Conservation (phyloP, 2,113 vertebrate genomes). For the Cryptotis parvus region DNA sequence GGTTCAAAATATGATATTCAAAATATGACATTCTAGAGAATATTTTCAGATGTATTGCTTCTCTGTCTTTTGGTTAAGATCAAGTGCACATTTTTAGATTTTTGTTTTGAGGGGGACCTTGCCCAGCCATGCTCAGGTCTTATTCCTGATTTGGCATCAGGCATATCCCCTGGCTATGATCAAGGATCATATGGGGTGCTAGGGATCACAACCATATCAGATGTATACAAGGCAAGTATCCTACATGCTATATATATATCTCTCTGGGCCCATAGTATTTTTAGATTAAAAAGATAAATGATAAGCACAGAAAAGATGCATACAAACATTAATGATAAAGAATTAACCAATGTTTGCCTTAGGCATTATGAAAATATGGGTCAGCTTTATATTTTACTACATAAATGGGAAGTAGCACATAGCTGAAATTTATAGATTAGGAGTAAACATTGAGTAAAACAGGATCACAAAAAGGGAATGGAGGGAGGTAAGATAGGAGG, state of each 20-base stretch:
- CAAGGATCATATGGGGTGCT: no score
- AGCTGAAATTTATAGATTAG: not conserved
- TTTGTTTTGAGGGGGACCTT: no score
- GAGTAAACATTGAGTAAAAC: not conserved
- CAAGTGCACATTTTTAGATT: no score
- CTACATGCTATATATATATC: no score
- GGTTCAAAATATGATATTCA: slow-evolving; percentile 13
- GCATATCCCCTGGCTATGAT: no score
- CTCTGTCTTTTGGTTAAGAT: no score
- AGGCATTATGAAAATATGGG: slow-evolving; percentile 6
- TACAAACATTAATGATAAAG: not conserved
- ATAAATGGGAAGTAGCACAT: not conserved
- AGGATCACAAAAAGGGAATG: not conserved
- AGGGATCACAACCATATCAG: no score
- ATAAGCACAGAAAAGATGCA: not conserved
- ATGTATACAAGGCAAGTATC: no score
- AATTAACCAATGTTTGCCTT: not conserved
- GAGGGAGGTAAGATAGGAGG: not conserved
- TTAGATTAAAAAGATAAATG: not conserved
- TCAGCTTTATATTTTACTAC: not conserved
- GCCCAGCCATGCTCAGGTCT: no score
- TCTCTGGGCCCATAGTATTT: no score
- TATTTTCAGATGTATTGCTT: not conserved
- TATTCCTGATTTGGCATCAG: no score
- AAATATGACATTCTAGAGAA: not conserved